Base-by-base conservation (phyloP, 2,888 invertebrate species). In the Lithophane ornitopus region DNA sequence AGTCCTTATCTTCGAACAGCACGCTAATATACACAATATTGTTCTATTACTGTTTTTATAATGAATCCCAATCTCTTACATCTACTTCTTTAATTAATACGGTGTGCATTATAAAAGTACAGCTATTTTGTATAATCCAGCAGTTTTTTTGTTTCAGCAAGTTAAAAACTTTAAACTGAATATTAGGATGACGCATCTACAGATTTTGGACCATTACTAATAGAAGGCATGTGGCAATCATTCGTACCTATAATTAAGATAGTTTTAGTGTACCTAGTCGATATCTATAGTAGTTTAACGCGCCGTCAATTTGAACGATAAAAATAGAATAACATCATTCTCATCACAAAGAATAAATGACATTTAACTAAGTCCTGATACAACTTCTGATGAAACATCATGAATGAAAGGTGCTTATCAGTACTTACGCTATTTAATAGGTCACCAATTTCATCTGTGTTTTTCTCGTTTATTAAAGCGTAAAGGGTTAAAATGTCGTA, bases 401-500 rank as follows among this genome's bases (percentile, higher is more conserved):
- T 84, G 77, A 86, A 82, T 84, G 70, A 81, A 84, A 82, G 44
- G 58, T 76, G 49, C 65, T 62, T 78, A 65, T 54, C 80, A 81
- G 58, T 90, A 95, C 96, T 95, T 89, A 98, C 98, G 96, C 97
- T 97, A 93, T 98, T 98, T 62, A 99, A 95, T 85, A 98, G 94
- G 88, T 97, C 97, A 89, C 97, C 97, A 81, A 98, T 97, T 90
- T 97, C 97, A 70, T 97, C 96, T 68, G 96, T 95, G 79, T 96
- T 97, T 92, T 98, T 97, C 90, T 98, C 98, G 90, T 97, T 97
- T 81, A 99, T 95, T 89, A 98, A 97, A 71, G 98, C 97, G 90
- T 97, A 98, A 77, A 99, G 97, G 73, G 98, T 98, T 91, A 49
- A 28, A 49, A 28, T 11, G 16, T 26, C 28, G 6, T 28, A 44